Evolutionary conservation across 2,888 invertebrate species (phyloP).

Genomic region (Drosophila dives): DNA sequence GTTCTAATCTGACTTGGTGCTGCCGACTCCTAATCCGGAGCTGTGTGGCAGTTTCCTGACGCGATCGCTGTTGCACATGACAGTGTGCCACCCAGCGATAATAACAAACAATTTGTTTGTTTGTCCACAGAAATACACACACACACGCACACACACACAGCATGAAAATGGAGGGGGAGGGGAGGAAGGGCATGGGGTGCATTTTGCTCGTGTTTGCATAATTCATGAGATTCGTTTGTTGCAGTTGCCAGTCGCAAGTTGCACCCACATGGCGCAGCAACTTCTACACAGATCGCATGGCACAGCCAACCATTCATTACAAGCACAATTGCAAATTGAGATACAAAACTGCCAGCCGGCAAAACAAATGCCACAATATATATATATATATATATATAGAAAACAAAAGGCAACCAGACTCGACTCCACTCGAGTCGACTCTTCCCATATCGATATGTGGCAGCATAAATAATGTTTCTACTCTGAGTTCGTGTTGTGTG

Average conservation of each 20-base stretch:
- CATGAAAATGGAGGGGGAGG: background rate
- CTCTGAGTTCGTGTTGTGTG: constrained; percentile 25
- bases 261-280: constrained; percentile 62
- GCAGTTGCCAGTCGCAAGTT: constrained; percentile 40
- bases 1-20: constrained; percentile 41
- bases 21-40: constrained; percentile 48
- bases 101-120: constrained; percentile 80
- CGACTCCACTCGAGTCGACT: background rate
- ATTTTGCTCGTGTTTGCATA: constrained; percentile 68
- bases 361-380: constrained; percentile 26
- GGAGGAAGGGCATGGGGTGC: constrained; percentile 30
- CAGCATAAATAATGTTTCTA: constrained; percentile 53
- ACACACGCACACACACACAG: constrained; percentile 16
- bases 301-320: constrained; percentile 70
- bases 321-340: constrained; percentile 71
- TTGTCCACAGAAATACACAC: constrained; percentile 46
- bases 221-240: constrained; percentile 60
- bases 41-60: constrained; percentile 51
- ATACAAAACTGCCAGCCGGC: constrained; percentile 62
- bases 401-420: constrained; percentile 33
- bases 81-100: constrained; percentile 71
- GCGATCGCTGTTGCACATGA: constrained; percentile 49
- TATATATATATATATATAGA: constrained; percentile 22
- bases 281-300: constrained; percentile 35
- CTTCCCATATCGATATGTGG: constrained; percentile 57